phyloP scores from a whole-genome alignment of 2,113 vertebrate species.

The Bubo scandiacus region DNA sequence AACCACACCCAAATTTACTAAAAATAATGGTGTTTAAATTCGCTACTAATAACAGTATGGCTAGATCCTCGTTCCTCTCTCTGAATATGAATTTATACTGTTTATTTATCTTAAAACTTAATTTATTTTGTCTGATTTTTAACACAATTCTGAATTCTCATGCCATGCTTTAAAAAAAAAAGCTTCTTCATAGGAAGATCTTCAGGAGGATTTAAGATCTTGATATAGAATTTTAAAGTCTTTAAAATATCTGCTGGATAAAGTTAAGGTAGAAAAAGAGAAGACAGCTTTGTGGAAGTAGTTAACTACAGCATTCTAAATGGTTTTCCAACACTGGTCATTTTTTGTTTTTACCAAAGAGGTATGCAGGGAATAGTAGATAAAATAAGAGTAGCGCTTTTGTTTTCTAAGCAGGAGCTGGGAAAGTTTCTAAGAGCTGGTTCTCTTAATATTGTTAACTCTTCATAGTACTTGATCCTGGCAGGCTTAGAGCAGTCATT shows the following conservation, averaged over 20 bases:
- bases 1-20: not conserved
- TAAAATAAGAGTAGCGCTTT: not conserved
- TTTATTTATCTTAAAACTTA: not conserved
- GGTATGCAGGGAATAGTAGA: not conserved
- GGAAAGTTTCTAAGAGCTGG: slow-evolving; percentile 4
- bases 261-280: not conserved
- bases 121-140: not conserved
- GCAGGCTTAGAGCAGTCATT: not conserved
- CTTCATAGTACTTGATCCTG: not conserved
- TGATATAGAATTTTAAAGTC: not conserved
- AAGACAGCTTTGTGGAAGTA: not conserved
- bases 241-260: not conserved
- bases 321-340: not conserved
- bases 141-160: not conserved
- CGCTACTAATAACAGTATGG: not conserved
- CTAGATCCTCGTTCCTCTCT: not conserved
- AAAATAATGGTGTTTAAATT: not conserved
- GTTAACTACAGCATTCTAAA: not conserved
- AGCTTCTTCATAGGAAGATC: not conserved
- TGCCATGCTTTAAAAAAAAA: not conserved
- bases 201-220: not conserved
- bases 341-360: slow-evolving; percentile 22
- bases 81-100: not conserved
- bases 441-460: not conserved
- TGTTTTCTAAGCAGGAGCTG: not conserved